Evolutionary conservation across 2,797 vertebrate species (phyloP), one percentile per base, ranked within the genome.

Genomic region (Taenioides sp.): DNA sequence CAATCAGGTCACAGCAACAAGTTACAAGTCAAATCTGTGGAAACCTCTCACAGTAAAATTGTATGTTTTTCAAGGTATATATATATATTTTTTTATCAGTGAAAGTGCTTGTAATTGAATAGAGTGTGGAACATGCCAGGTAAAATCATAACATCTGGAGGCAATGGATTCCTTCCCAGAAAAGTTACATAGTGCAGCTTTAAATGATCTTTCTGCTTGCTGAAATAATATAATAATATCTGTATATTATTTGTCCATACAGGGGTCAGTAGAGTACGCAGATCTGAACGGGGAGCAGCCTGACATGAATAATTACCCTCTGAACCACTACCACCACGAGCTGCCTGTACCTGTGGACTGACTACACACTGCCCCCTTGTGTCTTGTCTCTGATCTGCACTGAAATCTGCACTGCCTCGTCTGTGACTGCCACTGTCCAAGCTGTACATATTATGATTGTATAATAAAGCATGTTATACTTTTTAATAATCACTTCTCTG

Each of bases 231-330:
- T 37, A 2, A 37, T 37, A 37, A 59, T 7, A 28, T 18, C 0
- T 23, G 47, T 31, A 16, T 47, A 16, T 43, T 72, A 25, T 77
- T 50, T 87, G 64, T 87, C 67, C 82, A 63, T 60, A 67, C 86
- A 92, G 91, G 91, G 82, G 10, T 91, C 91, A 25, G 81, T 91
- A 5, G 88, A 92, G 80, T 93, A 94, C 1, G 87, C 87, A 52
- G 87, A 92, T 54, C 86, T 93, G 60, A 90, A 85, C 65, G 52
- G 76, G 5, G 88, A 92, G 28, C 84, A 83, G 23, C 79, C 80
- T 18, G 76, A 83, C 61, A 62, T 66, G 3, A 50, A 23, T 67
- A 75, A 72, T 50, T 37, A 31, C 64, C 27, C 9, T 62, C 67
- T 74, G 71, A 50, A 69, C 73, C 60, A 22, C 81, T 80, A 74